A percentile compares a stretch with the other conserved stretches of the same genome.
Conservation (phyloP, 2,113 vertebrate species). For the Elaphurus davidianus region DNA sequence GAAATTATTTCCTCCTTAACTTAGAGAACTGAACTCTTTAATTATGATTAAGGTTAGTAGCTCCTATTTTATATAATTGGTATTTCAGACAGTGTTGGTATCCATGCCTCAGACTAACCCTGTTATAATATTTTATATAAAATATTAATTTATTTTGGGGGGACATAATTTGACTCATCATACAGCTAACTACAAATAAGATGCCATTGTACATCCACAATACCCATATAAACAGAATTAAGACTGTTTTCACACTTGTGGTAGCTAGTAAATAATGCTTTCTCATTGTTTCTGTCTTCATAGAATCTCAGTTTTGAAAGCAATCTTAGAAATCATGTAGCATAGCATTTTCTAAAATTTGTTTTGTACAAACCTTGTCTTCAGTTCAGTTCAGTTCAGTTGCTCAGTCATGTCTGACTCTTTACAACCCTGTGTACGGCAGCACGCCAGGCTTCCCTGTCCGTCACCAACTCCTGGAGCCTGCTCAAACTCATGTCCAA, state of each 20-base stretch:
- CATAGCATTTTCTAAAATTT: neutral
- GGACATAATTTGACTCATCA: neutral
- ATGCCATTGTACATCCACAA: neutral
- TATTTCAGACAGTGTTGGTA: neutral
- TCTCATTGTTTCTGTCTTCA: neutral
- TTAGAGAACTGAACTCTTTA: neutral
- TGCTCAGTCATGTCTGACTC: neutral
- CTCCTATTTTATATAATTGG: neutral
- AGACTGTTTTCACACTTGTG: neutral
- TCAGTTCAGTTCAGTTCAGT: neutral
- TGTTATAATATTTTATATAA: neutral
- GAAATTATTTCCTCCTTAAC: neutral
- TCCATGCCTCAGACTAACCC: neutral
- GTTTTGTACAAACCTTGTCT: neutral
- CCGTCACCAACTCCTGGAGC: neutral
- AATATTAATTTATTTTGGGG: neutral
- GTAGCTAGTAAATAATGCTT: neutral
- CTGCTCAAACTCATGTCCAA: neutral
- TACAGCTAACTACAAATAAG: neutral
- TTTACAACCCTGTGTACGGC: neutral
- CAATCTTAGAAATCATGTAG: neutral
- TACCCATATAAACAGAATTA: neutral
- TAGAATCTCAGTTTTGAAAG: neutral
- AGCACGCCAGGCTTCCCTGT: neutral
- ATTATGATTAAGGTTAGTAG: neutral